These are phyloP conservation scores for Cryptomyrus ogoouensis DNA, from an alignment of 2,113 vertebrate genomes.

Conservation along the genomic window DNA sequence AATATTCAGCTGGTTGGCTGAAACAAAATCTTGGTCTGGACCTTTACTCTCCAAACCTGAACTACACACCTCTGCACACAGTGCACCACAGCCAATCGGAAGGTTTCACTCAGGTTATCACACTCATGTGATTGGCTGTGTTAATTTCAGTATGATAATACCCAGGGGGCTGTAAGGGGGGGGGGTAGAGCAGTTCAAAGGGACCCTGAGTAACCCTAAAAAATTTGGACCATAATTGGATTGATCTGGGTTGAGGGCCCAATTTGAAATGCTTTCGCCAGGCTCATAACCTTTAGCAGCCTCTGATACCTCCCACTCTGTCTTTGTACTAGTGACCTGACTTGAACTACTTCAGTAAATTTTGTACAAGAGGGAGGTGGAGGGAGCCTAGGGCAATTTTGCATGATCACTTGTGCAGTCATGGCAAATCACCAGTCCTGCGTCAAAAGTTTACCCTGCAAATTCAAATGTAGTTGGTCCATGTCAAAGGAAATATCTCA, in stretches of 20 bases:
- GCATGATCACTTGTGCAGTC: not conserved
- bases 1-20: too few species aligned
- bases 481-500: not conserved
- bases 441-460: not conserved
- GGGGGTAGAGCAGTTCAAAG: not conserved
- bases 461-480: not conserved
- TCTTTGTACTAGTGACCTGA: not conserved
- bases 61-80: not conserved
- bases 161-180: not conserved
- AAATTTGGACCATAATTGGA: not conserved
- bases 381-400: not conserved
- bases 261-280: not conserved
- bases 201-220: not conserved
- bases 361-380: not conserved
- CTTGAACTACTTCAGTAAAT: not conserved
- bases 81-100: conserved; percentile 15
- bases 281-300: not conserved
- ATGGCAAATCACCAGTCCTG: not conserved
- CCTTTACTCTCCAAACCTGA: not conserved
- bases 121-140: conserved; percentile 30
- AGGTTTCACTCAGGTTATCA: conserved; percentile 30
- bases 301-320: not conserved
- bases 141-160: conserved; percentile 14
- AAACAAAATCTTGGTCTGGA: not conserved
- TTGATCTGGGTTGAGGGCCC: not conserved